Conservation (phyloP, 2,888 invertebrate genomes). For the Ennomos fuscantarius region DNA sequence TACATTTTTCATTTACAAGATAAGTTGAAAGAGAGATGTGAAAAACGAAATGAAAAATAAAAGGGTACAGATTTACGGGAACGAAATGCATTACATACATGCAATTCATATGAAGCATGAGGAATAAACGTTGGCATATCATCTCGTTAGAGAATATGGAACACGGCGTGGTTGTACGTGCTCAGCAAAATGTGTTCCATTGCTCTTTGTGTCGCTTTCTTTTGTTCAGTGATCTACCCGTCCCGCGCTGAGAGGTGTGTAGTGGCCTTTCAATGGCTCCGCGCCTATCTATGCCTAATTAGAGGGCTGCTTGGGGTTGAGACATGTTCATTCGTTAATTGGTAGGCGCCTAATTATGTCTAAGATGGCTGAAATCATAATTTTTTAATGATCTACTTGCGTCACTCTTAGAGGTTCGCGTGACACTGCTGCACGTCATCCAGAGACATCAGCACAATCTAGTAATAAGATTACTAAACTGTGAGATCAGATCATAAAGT, state of each 20-base stretch:
- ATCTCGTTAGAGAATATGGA: conserved; percentile 82
- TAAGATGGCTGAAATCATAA: conserved; percentile 1
- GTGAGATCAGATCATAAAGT: too few relatives aligned
- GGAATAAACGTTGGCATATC: conserved; percentile 73
- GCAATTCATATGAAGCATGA: conserved; percentile 58
- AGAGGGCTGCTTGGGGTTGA: conserved; percentile 39
- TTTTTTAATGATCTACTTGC: not conserved
- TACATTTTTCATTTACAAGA: conserved; percentile 27
- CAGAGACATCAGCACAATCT: too few relatives aligned
- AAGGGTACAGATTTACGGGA: conserved; percentile 25
- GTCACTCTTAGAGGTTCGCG: too few relatives aligned
- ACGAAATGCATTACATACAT: conserved; percentile 50
- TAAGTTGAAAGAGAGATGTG: conserved; percentile 15
- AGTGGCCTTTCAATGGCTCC: conserved; percentile 51
- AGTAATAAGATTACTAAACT: too few relatives aligned
- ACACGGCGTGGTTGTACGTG: conserved; percentile 63
- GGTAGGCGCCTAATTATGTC: conserved; percentile 15
- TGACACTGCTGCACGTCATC: too few relatives aligned
- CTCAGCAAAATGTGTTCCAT: conserved; percentile 77
- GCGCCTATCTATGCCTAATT: conserved; percentile 46
- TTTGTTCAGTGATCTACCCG: conserved; percentile 75
- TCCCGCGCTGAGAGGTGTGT: conserved; percentile 47
- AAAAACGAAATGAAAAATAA: conserved; percentile 18
- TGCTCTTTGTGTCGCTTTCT: conserved; percentile 79
- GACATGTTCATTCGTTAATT: conserved; percentile 25